phyloP scores from a whole-genome alignment of 2,113 vertebrate species.

The Gallinago jamesoni region DNA sequence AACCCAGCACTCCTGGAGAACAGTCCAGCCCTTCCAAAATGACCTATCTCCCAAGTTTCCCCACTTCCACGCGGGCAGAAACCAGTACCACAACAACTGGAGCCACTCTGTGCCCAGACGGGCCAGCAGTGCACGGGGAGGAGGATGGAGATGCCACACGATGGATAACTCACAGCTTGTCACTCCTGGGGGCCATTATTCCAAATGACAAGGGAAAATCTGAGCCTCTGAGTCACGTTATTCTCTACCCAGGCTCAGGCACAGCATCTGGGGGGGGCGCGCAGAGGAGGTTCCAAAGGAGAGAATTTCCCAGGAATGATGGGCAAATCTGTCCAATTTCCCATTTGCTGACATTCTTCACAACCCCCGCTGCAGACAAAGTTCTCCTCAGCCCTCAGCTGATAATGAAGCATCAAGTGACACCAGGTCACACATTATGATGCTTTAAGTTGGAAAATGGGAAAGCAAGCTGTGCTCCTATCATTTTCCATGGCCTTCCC shows the following conservation, averaged over 20 bases:
- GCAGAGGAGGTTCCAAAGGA: not conserved
- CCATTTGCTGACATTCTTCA: not conserved
- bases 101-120: not conserved
- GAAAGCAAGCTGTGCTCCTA: not conserved
- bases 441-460: not conserved
- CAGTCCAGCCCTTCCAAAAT: not conserved
- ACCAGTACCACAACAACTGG: not conserved
- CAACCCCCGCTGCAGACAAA: not conserved
- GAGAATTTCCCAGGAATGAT: not conserved
- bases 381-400: not conserved
- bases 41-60: too few species aligned
- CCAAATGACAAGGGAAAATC: not conserved
- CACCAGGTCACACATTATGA: not conserved
- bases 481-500: not conserved
- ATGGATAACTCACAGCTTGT: not conserved
- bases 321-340: not conserved
- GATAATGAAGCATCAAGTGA: not conserved
- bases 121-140: rapidly evolving
- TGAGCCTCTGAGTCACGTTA: not conserved
- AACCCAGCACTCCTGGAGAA: not conserved
- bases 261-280: not conserved
- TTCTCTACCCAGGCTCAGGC: not conserved
- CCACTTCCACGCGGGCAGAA: not conserved
- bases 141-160: not conserved
- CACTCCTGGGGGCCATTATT: not conserved